These are phyloP conservation scores for Ochotona curzoniae DNA, from an alignment of 2,113 vertebrate species.

Conservation along the genomic window DNA sequence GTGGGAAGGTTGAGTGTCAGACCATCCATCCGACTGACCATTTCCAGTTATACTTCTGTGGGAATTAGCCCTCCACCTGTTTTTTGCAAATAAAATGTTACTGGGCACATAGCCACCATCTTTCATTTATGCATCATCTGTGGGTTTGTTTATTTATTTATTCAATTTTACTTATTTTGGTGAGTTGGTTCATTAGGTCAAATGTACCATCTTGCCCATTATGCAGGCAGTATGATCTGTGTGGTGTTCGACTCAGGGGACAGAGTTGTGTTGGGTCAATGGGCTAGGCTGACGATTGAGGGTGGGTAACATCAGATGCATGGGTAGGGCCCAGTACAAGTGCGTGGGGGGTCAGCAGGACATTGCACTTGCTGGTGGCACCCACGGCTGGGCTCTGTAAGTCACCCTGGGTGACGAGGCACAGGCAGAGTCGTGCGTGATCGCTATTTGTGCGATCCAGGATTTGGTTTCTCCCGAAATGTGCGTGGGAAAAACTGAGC, in stretches of 20 bases:
- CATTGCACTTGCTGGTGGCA: background rate
- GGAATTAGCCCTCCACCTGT: background rate
- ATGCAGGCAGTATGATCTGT: background rate
- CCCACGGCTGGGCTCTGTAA: background rate
- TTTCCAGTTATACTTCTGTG: background rate
- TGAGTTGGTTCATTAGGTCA: background rate
- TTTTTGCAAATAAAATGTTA: conserved; percentile 49
- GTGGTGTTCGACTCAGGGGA: background rate
- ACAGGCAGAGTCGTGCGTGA: fast-evolving
- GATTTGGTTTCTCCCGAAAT: background rate
- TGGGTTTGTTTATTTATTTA: too few species aligned
- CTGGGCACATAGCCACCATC: background rate
- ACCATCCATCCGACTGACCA: fast-evolving
- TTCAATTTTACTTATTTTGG: too few species aligned
- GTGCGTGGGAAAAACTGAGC: background rate
- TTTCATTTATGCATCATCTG: fast-evolving
- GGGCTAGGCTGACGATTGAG: background rate
- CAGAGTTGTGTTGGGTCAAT: background rate
- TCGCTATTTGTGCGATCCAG: fast-evolving
- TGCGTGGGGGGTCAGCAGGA: background rate
- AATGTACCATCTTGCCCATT: background rate
- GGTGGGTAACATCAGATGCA: background rate
- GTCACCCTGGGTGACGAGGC: fast-evolving
- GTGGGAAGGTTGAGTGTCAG: fast-evolving
- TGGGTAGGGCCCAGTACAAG: background rate